Percentiles rank a stretch among this genome's conserved stretches.
phyloP scores from a whole-genome alignment of 2,888 invertebrate genomes.

The Tanaodytes sp. region DNA sequence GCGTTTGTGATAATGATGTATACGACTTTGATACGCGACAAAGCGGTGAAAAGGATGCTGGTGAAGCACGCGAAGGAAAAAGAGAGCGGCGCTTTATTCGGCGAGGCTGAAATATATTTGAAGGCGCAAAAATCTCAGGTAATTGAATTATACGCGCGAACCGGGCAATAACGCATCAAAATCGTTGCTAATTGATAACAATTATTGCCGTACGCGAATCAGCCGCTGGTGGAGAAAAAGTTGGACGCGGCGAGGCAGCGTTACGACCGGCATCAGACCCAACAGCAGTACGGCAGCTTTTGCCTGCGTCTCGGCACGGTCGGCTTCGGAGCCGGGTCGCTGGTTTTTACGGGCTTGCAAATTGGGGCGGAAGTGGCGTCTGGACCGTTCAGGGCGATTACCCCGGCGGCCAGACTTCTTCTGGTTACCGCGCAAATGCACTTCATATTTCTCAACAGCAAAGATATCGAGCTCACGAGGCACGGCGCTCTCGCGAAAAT shows the following conservation, averaged over 20 bases:
- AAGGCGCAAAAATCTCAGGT: constrained; percentile 36
- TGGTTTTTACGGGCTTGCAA: constrained; percentile 82
- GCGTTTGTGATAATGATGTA: constrained; percentile 84
- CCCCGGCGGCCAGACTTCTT: constrained; percentile 86
- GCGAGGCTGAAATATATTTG: constrained; percentile 15
- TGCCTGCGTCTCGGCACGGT: constrained; percentile 89
- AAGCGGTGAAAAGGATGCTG: constrained; percentile 75
- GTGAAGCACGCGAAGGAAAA: constrained; percentile 62
- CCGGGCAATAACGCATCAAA: constrained; percentile 13
- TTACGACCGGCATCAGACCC: constrained; percentile 55
- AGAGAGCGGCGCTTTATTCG: constrained; percentile 47
- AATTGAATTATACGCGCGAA: constrained; percentile 19
- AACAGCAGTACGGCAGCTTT: constrained; percentile 87
- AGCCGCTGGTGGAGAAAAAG: constrained; percentile 38
- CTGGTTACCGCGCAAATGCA: constrained; percentile 93
- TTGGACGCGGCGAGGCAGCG: constrained; percentile 40
- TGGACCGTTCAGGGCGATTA: constrained; percentile 78
- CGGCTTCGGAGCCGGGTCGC: constrained; percentile 75
- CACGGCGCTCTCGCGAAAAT: constrained; percentile 85
- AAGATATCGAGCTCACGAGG: constrained; percentile 79
- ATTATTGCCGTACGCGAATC: constrained; percentile 23
- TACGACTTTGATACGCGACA: constrained; percentile 78
- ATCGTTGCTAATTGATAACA: background rate
- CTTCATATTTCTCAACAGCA: constrained; percentile 93
- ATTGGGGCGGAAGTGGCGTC: constrained; percentile 75